phyloP scores from a whole-genome alignment of 2,797 vertebrate genomes.

The Hydrolagus colliei region DNA sequence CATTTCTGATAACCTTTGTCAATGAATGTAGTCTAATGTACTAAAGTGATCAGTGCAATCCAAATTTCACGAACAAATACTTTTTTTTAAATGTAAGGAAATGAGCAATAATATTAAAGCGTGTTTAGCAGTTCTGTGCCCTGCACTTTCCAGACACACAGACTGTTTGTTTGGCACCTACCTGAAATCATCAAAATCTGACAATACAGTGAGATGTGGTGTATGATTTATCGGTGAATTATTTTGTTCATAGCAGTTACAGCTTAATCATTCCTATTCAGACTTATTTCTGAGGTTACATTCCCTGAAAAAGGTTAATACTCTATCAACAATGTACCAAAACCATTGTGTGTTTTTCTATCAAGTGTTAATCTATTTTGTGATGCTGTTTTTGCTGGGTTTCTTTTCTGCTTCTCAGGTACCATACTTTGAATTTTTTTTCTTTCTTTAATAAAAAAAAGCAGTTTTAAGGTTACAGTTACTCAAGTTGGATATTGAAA shows the following conservation, averaged over 20 bases:
- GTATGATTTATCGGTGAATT: neutral
- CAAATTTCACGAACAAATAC: neutral
- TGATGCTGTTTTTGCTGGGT: neutral
- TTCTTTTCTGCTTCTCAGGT: constrained; percentile 17
- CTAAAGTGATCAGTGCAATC: neutral
- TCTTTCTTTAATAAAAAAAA: too few species aligned
- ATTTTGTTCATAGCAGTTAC: neutral
- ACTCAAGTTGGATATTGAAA: neutral
- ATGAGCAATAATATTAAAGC: neutral
- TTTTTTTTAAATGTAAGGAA: neutral
- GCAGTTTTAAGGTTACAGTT: neutral
- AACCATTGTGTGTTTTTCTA: neutral
- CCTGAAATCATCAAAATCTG: constrained; percentile 11
- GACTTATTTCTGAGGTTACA: neutral
- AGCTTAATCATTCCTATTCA: constrained; percentile 5
- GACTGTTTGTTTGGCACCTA: neutral
- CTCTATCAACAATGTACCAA: constrained; percentile 5
- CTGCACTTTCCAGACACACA: constrained; percentile 7
- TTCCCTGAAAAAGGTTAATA: constrained; percentile 1
- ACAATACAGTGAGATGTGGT: neutral
- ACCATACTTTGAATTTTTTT: neutral
- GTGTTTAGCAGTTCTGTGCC: neutral
- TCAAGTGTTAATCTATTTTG: constrained; percentile 12
- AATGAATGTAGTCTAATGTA: constrained; percentile 7
- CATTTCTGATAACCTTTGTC: neutral